phyloP scores from a whole-genome alignment of 92 coral and sea anemone genomes.

The Phenganax subtilis region DNA sequence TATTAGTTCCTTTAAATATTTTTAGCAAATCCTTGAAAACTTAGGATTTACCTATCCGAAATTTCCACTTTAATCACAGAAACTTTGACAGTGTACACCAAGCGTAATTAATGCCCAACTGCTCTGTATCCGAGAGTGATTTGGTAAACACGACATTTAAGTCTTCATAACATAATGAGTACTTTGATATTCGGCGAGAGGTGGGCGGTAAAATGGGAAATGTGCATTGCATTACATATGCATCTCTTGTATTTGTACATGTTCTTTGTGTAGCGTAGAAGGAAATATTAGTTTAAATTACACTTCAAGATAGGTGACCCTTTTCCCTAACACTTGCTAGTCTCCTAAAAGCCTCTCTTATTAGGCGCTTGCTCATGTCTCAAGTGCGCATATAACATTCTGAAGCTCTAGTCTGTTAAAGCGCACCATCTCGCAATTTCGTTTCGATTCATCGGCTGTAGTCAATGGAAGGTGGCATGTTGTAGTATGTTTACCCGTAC shows the following conservation, averaged over 20 bases:
- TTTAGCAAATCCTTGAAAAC: too few species aligned
- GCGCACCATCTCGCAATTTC: slow-evolving; percentile 26
- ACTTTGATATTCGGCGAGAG: too few species aligned
- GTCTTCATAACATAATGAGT: too few species aligned
- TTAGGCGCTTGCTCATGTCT: slow-evolving; percentile 50
- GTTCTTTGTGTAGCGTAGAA: slow-evolving; percentile 5
- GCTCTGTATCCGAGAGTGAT: too few species aligned
- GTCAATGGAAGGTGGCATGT: not conserved
- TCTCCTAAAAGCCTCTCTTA: not conserved
- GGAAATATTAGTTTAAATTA: not conserved
- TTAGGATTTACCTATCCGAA: too few species aligned
- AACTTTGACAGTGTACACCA: too few species aligned
- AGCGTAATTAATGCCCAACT: too few species aligned
- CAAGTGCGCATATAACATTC: slow-evolving; percentile 87
- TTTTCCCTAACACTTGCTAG: not conserved
- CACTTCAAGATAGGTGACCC: not conserved
- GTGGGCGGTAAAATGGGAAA: slow-evolving; percentile 1
- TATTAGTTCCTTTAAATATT: too few species aligned
- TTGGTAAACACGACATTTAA: too few species aligned
- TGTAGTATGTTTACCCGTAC: not conserved
- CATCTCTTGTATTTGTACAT: not conserved
- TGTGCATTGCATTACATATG: not conserved
- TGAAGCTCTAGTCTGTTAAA: slow-evolving; percentile 85
- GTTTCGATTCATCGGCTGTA: not conserved
- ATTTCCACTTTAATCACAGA: too few species aligned